These are phyloP conservation scores for Agrilus mali DNA, from an alignment of 2,888 invertebrate species.

Conservation along the genomic window DNA sequence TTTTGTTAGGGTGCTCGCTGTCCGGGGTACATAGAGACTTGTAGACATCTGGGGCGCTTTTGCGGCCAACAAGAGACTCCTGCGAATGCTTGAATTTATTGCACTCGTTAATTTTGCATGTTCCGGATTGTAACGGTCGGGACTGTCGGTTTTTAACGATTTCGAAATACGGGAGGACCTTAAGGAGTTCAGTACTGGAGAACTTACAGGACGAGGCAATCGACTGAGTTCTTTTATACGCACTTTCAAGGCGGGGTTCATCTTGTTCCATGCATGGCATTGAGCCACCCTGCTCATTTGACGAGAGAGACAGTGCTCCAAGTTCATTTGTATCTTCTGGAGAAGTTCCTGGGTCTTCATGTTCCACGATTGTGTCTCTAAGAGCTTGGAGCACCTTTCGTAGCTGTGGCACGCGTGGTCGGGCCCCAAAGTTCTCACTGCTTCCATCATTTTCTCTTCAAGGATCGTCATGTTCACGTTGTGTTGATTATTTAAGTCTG, in stretches of 20 bases:
- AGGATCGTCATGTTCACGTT: slow-evolving; percentile 63
- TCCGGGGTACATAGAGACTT: slow-evolving; percentile 38
- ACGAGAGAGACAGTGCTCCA: slow-evolving; percentile 58
- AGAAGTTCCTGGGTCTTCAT: slow-evolving; percentile 36
- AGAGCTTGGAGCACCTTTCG: slow-evolving; percentile 33
- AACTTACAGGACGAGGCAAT: background rate
- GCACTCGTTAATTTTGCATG: slow-evolving; percentile 1
- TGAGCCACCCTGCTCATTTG: slow-evolving; percentile 35
- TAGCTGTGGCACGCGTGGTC: slow-evolving; percentile 78
- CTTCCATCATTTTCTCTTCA: slow-evolving; percentile 66
- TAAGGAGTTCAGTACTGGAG: slow-evolving; percentile 8
- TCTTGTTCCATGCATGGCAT: slow-evolving; percentile 12
- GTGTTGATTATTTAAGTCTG: slow-evolving; percentile 54
- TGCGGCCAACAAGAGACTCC: slow-evolving; percentile 40
- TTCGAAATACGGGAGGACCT: slow-evolving; percentile 5
- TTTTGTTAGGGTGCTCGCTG: slow-evolving; percentile 36
- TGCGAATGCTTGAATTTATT: slow-evolving; percentile 35
- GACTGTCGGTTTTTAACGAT: slow-evolving; percentile 4
- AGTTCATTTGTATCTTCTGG: slow-evolving; percentile 47
- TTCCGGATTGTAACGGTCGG: slow-evolving; percentile 10
- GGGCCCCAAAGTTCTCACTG: slow-evolving; percentile 66
- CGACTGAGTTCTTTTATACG: slow-evolving; percentile 49
- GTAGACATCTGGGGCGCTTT: slow-evolving; percentile 39
- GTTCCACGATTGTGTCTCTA: slow-evolving; percentile 25
- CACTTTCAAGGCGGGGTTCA: slow-evolving; percentile 34